A percentile compares a stretch with the other conserved stretches of the same genome.
These are phyloP conservation scores for Cerastis rubricosa DNA, from an alignment of 2,888 invertebrate species.

Conservation along the genomic window DNA sequence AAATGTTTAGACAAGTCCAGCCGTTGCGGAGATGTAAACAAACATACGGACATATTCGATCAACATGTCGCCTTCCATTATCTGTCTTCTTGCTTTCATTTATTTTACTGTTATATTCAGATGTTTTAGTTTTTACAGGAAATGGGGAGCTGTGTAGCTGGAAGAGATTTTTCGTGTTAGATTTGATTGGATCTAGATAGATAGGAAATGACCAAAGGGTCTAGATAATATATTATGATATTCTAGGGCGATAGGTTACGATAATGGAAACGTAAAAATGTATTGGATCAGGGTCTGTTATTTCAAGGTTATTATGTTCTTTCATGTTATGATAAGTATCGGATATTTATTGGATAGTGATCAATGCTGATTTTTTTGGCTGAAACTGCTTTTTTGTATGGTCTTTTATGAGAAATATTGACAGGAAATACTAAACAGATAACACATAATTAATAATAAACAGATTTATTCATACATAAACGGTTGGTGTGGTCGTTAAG, in stretches of 20 bases:
- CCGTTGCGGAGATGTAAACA: constrained; percentile 54
- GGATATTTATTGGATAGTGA: too few species aligned
- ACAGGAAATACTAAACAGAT: too few species aligned
- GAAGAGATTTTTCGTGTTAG: neutral
- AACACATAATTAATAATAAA: too few species aligned
- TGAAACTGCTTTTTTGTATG: too few species aligned
- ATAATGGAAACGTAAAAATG: neutral
- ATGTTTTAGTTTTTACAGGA: constrained; percentile 1
- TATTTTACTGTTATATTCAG: constrained; percentile 33
- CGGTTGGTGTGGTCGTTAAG: too few species aligned
- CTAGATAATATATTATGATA: neutral
- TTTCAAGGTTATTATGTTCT: too few species aligned
- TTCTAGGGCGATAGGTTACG: too few species aligned
- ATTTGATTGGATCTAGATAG: neutral
- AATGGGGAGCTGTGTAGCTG: constrained; percentile 10
- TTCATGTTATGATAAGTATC: too few species aligned
- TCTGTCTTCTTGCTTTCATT: constrained; percentile 41
- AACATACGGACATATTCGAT: constrained; percentile 54
- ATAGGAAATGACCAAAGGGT: neutral
- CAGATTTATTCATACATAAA: too few species aligned
- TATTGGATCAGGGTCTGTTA: too few species aligned
- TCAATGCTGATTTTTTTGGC: too few species aligned
- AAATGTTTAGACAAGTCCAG: constrained; percentile 60
- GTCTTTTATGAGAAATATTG: too few species aligned
- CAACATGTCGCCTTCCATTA: constrained; percentile 60